A percentile compares a stretch with the other conserved stretches of the same genome.
These are phyloP conservation scores for Theocolax elegans DNA, from an alignment of 1,140 invertebrate species.

Conservation along the genomic window DNA sequence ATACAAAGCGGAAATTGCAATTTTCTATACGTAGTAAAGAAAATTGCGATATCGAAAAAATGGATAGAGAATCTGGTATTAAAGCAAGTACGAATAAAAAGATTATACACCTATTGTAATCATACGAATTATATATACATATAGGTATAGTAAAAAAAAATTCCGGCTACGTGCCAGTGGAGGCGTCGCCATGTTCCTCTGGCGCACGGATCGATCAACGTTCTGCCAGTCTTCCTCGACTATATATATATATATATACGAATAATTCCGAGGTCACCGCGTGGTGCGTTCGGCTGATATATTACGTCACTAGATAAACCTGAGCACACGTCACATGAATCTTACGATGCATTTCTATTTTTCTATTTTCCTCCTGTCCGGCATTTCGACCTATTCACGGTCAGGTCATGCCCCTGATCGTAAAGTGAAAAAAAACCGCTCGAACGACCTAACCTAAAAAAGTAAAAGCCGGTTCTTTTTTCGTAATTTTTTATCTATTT, in stretches of 20 bases:
- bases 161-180: conserved; percentile 10
- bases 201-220: neutral
- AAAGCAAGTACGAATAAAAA: too few species aligned
- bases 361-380: neutral
- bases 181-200: conserved; percentile 2
- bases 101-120: too few species aligned
- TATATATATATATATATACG: too few species aligned
- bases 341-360: neutral
- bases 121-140: too few species aligned
- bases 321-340: neutral
- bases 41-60: too few species aligned
- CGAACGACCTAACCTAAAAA: neutral
- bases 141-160: too few species aligned
- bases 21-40: too few species aligned
- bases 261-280: neutral
- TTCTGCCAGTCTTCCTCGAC: too few species aligned
- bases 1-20: too few species aligned
- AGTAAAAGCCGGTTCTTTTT: neutral
- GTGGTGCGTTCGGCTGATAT: neutral
- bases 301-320: neutral
- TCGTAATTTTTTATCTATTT: neutral
- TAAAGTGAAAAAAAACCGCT: neutral
- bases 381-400: neutral
- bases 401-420: conserved; percentile 7
- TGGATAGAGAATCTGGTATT: too few species aligned